Percentiles rank a stretch among this genome's conserved stretches.
Conservation (phyloP, 2,113 vertebrate genomes). For the Coptodon bakossiorum region DNA sequence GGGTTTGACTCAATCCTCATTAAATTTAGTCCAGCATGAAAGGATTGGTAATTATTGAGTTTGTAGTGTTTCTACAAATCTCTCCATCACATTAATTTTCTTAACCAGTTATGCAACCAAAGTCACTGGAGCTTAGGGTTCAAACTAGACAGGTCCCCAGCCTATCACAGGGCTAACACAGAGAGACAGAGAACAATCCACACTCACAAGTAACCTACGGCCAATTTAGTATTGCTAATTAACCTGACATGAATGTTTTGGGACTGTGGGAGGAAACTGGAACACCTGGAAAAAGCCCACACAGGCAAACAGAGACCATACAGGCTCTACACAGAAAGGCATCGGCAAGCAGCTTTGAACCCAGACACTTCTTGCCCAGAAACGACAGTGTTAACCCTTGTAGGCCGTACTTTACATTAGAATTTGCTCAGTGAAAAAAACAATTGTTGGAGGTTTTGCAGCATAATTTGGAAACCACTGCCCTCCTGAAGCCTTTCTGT, state of each 20-base stretch:
- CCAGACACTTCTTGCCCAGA: neutral
- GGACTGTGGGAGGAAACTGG: neutral
- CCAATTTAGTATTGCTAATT: neutral
- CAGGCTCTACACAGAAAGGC: neutral
- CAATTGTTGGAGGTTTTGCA: neutral
- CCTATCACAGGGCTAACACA: neutral
- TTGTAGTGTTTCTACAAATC: neutral
- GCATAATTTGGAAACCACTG: neutral
- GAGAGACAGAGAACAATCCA: neutral
- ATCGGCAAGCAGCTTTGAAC: neutral
- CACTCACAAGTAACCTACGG: neutral
- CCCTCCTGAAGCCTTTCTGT: neutral
- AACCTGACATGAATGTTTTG: neutral
- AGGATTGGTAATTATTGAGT: neutral
- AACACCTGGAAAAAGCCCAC: neutral
- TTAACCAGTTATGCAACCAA: neutral
- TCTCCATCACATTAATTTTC: neutral
- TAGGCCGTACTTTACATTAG: neutral
- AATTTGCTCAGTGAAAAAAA: neutral
- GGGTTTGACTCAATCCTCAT: neutral
- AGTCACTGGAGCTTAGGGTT: neutral
- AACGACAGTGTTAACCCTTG: rapidly evolving
- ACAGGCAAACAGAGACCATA: neutral
- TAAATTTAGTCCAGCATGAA: neutral
- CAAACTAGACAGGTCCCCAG: neutral